Evolutionary conservation across 2,797 vertebrate genomes (phyloP).

Genomic region (Sebastes itinus): DNA sequence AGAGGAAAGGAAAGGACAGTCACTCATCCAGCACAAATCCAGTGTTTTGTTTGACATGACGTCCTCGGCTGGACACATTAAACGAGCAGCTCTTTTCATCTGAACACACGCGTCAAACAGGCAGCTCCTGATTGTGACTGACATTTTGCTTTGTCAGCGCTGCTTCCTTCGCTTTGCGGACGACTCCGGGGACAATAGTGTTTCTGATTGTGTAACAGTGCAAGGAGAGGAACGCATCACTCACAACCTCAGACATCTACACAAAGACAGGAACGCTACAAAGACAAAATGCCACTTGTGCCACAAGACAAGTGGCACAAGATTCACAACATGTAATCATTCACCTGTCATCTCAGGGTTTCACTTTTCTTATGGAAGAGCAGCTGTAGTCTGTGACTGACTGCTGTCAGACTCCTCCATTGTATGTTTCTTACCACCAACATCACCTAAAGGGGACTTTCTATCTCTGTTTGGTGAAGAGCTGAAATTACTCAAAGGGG

Average conservation of each 20-base stretch:
- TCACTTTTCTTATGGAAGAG: not conserved
- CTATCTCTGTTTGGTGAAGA: not conserved
- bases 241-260: not conserved
- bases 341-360: not conserved
- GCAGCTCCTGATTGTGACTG: constrained; percentile 28
- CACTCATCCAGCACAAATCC: not conserved
- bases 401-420: not conserved
- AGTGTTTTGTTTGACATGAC: constrained; percentile 5
- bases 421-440: not conserved
- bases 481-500: not conserved
- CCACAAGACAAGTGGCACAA: not conserved
- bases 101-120: constrained; percentile 16
- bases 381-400: not conserved
- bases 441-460: not conserved
- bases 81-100: constrained; percentile 16
- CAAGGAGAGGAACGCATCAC: not conserved
- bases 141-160: constrained; percentile 57
- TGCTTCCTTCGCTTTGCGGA: not conserved
- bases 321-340: not conserved
- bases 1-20: not conserved
- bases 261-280: constrained; percentile 12
- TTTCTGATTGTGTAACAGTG: constrained; percentile 39
- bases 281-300: not conserved
- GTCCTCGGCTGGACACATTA: constrained; percentile 12
- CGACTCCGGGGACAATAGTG: constrained; percentile 1